Evolutionary conservation across 2,888 invertebrate genomes (phyloP), one percentile per base, ranked within the genome.

Genomic region (Agriopis marginaria): DNA sequence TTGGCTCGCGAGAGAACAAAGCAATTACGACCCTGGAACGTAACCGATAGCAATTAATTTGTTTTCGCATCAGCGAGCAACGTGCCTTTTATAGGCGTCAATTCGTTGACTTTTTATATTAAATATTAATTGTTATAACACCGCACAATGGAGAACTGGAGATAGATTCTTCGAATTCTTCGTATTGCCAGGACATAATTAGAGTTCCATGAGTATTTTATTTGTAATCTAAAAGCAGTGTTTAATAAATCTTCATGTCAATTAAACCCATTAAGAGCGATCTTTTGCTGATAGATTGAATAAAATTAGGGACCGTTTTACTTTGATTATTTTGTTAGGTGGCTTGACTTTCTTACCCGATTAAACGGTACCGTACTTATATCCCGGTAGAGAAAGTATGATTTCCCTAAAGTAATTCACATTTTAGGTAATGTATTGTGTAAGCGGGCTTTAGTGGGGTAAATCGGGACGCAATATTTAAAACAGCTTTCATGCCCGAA

Each of bases 41-140:
- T 89, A 89, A 90, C 89, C 91, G 87, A 92, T 90, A 88, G 89
- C 92, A 93, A 93, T 93, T 92, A 93, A 92, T 93, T 92, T 91
- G 89, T 90, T 91, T 92, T 89, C 89, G 89, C 90, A 81, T 87
- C 87, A 78, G 74, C 86, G 89, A 84, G 74, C 89, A 86, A 77
- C 87, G 83, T 81, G 83, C 85, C 87, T 88, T 89, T 89, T 89
- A 86, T 87, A 85, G 80, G 83, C 86, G 85, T 86, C 88, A 85
- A 82, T 83, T 88, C 83, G 80, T 87, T 86, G 85, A 84, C 84
- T 88, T 87, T 89, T 88, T 87, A 89, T 88, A 49, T 47, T 49
- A 42, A 42, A 42, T 10, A 42, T 0, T 9, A 9, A 89, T 45
- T 85, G 83, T 85, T 88, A 83, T 85, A 83, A 83, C 76, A 32